Conservation (phyloP, 2,888 invertebrate species). For the Tortricodes alternella region DNA sequence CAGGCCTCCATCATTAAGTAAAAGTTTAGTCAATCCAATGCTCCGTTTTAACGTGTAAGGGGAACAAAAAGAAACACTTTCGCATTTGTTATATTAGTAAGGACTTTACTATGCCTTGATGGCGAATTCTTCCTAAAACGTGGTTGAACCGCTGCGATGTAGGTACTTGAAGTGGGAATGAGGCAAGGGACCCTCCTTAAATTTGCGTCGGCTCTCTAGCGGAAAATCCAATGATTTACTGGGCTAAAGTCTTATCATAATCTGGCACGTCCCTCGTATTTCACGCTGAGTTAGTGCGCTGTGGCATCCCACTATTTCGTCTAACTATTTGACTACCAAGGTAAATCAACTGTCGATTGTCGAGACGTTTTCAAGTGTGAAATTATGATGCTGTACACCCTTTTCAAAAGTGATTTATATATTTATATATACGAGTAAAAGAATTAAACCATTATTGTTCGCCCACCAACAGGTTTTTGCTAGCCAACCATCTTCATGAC, state of each 20-base stretch:
- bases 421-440: too few species aligned
- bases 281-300: constrained; percentile 65
- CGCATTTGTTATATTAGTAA: too few species aligned
- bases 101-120: not conserved
- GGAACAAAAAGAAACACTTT: too few species aligned
- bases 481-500: too few species aligned
- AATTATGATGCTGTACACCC: too few species aligned
- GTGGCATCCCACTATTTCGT: constrained; percentile 58
- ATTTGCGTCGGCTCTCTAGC: constrained; percentile 71
- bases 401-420: too few species aligned
- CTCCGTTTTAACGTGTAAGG: too few species aligned
- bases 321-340: constrained; percentile 52
- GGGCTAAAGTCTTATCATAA: constrained; percentile 76
- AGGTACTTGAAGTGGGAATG: constrained; percentile 11
- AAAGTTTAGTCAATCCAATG: too few species aligned
- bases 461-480: too few species aligned
- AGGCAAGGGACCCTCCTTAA: constrained; percentile 56
- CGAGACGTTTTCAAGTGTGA: not conserved
- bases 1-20: too few species aligned
- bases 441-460: too few species aligned
- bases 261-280: constrained; percentile 79
- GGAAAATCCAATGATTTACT: constrained; percentile 79
- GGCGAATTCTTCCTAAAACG: not conserved
- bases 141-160: constrained; percentile 7
- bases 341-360: constrained; percentile 11